These are phyloP conservation scores for Eremophila alpestris DNA, from an alignment of 2,797 vertebrate genomes.

Conservation along the genomic window DNA sequence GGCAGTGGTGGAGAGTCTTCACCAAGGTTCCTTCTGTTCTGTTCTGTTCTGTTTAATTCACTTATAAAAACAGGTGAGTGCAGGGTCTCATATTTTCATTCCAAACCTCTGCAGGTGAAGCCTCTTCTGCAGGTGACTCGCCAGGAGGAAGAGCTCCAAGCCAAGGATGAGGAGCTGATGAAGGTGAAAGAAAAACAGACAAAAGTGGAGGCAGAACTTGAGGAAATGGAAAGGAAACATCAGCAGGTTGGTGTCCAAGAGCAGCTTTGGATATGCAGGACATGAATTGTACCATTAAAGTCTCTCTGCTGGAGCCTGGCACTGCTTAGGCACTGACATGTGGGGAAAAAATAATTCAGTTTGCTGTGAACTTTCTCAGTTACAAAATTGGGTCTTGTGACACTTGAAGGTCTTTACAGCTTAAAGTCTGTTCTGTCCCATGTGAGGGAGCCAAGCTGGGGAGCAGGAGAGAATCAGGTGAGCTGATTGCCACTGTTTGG, in stretches of 20 bases:
- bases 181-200: constrained; percentile 96
- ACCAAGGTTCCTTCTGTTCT: constrained; percentile 84
- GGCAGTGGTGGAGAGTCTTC: constrained; percentile 99
- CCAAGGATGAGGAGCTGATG: constrained; percentile 94
- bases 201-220: constrained; percentile 92
- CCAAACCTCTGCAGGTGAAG: constrained; percentile 84
- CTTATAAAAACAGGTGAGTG: not conserved
- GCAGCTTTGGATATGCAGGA: not conserved
- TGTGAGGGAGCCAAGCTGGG: not conserved
- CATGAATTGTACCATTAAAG: not conserved
- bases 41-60: not conserved
- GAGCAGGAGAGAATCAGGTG: not conserved
- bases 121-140: constrained; percentile 96
- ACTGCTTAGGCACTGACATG: not conserved
- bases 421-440: not conserved
- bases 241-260: constrained; percentile 84
- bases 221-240: constrained; percentile 96
- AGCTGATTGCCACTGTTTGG: not conserved
- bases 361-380: not conserved
- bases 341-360: not conserved
- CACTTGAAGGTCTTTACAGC: not conserved
- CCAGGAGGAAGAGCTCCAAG: constrained; percentile 95
- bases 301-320: constrained; percentile 5
- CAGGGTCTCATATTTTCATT: not conserved
- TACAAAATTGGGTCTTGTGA: not conserved